Evolutionary conservation across 92 coral and sea anemone species (phyloP).

Genomic region (Phenganax stokvisi): DNA sequence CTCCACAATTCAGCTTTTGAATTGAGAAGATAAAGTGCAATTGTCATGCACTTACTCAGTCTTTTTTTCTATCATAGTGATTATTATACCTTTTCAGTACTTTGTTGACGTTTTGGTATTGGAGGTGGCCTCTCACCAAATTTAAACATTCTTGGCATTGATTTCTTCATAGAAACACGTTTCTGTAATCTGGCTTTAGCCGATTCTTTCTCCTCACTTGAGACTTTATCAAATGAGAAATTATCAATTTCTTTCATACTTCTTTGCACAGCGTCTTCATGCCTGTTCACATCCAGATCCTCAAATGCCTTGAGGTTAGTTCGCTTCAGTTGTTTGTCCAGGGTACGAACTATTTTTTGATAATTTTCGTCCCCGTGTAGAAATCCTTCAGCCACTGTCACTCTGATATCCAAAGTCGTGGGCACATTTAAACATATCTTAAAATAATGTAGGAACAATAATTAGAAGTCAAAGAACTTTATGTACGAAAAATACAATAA

Average conservation of each 20-base stretch:
- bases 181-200: background rate
- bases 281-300: slow-evolving; percentile 2
- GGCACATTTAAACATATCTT: slow-evolving; percentile 43
- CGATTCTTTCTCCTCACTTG: background rate
- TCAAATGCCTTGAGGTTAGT: background rate
- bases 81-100: too few relatives aligned
- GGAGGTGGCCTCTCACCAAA: too few relatives aligned
- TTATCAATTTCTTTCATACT: background rate
- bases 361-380: slow-evolving; percentile 77
- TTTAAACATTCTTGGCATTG: background rate
- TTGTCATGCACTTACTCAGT: too few relatives aligned
- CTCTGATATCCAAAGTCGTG: slow-evolving; percentile 65
- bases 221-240: background rate
- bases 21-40: too few relatives aligned
- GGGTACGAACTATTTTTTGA: slow-evolving; percentile 24
- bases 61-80: too few relatives aligned
- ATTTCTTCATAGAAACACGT: background rate
- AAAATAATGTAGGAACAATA: too few relatives aligned
- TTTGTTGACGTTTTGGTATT: too few relatives aligned
- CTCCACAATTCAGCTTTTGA: too few relatives aligned
- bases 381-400: slow-evolving; percentile 77
- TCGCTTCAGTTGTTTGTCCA: background rate
- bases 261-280: background rate
- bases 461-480: too few relatives aligned
- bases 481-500: background rate